Conservation (phyloP, 2,113 vertebrate genomes). For the Peucedramus taeniatus region DNA sequence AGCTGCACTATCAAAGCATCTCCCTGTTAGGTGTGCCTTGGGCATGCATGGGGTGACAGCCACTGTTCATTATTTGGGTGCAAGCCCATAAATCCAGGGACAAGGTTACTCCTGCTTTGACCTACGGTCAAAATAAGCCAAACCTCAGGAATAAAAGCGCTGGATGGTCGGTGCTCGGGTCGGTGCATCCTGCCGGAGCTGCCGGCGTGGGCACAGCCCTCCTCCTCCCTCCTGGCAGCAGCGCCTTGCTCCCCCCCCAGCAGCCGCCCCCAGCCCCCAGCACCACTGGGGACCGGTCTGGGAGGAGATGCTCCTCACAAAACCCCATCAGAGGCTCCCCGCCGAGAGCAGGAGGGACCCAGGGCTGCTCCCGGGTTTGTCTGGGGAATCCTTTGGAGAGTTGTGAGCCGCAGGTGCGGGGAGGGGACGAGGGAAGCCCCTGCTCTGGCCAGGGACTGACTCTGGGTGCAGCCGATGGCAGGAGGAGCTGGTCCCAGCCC, state of each 20-base stretch:
- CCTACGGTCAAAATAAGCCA: background rate
- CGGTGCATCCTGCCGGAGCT: background rate
- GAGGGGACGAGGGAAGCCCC: slow-evolving; percentile 32
- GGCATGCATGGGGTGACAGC: background rate
- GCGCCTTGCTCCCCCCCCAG: background rate
- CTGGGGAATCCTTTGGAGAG: slow-evolving; percentile 28
- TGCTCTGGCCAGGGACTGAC: slow-evolving; percentile 43
- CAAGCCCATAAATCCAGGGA: background rate
- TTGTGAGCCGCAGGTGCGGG: slow-evolving; percentile 51
- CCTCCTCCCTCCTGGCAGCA: background rate
- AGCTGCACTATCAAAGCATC: background rate
- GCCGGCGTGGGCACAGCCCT: fast-evolving
- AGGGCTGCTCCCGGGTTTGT: background rate
- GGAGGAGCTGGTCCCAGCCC: slow-evolving; percentile 85
- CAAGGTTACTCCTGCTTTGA: background rate
- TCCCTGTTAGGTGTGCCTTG: background rate
- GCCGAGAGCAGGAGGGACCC: background rate
- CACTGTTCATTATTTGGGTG: fast-evolving
- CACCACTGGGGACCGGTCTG: background rate
- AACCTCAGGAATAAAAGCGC: background rate
- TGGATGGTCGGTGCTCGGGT: background rate
- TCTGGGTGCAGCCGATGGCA: slow-evolving; percentile 82
- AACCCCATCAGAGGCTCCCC: background rate
- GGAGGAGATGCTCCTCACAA: background rate
- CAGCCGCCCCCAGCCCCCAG: background rate